phyloP scores from a whole-genome alignment of 2,113 vertebrate genomes.

The Monarcha castaneiventris region DNA sequence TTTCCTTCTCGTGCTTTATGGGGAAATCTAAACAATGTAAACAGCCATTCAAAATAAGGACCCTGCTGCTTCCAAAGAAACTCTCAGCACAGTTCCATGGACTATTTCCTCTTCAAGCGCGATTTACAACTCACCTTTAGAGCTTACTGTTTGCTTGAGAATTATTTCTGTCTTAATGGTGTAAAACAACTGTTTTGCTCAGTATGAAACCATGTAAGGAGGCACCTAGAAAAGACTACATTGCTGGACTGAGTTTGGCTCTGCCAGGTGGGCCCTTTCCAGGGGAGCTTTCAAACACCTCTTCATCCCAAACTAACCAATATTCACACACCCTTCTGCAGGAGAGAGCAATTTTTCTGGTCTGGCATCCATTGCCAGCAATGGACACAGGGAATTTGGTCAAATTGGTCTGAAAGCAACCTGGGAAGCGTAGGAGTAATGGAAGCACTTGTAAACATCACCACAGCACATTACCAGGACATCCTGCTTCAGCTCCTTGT shows the following conservation, averaged over 20 bases:
- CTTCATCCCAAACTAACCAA: neutral
- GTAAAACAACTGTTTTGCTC: neutral
- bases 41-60: neutral
- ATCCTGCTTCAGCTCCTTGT: neutral
- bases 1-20: neutral
- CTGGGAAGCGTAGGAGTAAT: neutral
- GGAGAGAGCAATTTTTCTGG: neutral
- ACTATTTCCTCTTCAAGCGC: neutral
- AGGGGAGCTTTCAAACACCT: neutral
- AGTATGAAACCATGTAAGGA: neutral
- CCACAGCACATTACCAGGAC: neutral
- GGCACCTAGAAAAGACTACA: neutral
- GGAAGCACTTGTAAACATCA: constrained; percentile 17
- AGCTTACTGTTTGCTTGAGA: neutral
- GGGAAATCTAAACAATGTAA: neutral
- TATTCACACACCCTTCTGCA: neutral
- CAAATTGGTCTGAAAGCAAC: neutral
- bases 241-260: neutral
- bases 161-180: neutral
- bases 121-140: neutral
- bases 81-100: neutral
- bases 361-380: neutral
- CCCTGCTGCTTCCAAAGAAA: neutral
- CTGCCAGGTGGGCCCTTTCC: neutral
- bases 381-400: neutral